A percentile compares a stretch with the other conserved stretches of the same genome.
phyloP scores from a whole-genome alignment of 1,140 invertebrate species.

The Musca vetustissima region DNA sequence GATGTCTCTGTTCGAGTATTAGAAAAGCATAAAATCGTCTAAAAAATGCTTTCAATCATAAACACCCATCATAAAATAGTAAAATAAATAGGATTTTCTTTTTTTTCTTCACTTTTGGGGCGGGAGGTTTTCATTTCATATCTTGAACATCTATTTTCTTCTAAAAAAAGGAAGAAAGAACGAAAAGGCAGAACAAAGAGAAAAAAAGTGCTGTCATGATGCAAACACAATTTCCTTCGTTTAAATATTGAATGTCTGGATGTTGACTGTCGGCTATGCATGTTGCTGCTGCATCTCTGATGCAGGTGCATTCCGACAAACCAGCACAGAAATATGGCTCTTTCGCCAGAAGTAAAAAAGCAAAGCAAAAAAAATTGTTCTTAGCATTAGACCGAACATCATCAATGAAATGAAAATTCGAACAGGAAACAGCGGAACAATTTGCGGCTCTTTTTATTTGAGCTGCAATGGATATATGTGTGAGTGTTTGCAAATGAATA shows the following conservation, averaged over 20 bases:
- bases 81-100: constrained; percentile 11
- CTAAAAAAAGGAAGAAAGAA: background rate
- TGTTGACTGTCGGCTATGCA: background rate
- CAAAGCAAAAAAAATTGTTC: too few relatives aligned
- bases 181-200: background rate
- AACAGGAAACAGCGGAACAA: too few relatives aligned
- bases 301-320: constrained; percentile 10
- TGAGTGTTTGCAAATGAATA: too few relatives aligned
- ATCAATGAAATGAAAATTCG: too few relatives aligned
- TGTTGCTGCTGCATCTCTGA: background rate
- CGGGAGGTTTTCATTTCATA: background rate
- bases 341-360: too few relatives aligned
- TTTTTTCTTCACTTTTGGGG: background rate
- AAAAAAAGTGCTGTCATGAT: background rate
- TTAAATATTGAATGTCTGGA: background rate
- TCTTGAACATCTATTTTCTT: background rate
- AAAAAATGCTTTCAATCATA: constrained; percentile 22
- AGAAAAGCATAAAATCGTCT: constrained; percentile 14
- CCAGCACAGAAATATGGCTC: too few relatives aligned
- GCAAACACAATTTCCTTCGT: constrained; percentile 5
- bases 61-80: constrained; percentile 20
- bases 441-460: too few relatives aligned
- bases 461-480: too few relatives aligned
- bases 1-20: too few relatives aligned
- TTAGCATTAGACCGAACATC: too few relatives aligned